A percentile compares a stretch with the other conserved stretches of the same genome.
Conservation (phyloP, 2,888 invertebrate species). For the Heliconius charithonia region DNA sequence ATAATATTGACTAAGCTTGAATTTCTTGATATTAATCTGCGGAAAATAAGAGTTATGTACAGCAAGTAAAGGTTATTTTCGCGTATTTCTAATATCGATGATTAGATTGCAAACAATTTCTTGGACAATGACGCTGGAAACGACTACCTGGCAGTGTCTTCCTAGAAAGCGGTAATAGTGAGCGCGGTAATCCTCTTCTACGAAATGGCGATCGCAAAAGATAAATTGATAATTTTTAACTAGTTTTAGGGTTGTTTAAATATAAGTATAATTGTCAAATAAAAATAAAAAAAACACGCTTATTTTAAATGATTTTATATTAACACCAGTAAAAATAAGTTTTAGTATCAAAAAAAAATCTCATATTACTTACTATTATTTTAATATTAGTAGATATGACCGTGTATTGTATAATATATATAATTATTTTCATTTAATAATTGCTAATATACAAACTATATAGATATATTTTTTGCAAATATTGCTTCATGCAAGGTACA, state of each 20-base stretch:
- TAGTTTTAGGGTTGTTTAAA: slow-evolving; percentile 63
- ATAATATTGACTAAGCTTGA: slow-evolving; percentile 54
- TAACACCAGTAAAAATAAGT: not conserved
- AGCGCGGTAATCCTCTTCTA: slow-evolving; percentile 76
- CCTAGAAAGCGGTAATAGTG: slow-evolving; percentile 78
- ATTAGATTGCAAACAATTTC: slow-evolving; percentile 50
- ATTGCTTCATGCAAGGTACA: slow-evolving; percentile 49
- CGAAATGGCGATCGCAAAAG: slow-evolving; percentile 76
- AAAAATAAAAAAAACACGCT: not conserved
- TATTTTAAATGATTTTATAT: not conserved
- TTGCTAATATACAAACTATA: not conserved
- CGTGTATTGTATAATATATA: not conserved
- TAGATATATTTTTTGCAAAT: not conserved
- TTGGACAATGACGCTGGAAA: slow-evolving; percentile 66
- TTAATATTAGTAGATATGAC: not conserved
- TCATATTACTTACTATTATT: not conserved
- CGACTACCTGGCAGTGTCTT: slow-evolving; percentile 78
- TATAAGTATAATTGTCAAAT: slow-evolving; percentile 2
- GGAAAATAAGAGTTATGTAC: slow-evolving; percentile 43
- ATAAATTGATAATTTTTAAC: slow-evolving; percentile 66
- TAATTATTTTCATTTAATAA: not conserved
- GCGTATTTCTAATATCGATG: slow-evolving; percentile 34
- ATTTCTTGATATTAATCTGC: slow-evolving; percentile 19
- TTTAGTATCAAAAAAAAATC: not conserved
- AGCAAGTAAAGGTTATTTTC: slow-evolving; percentile 48